Evolutionary conservation across 2,113 vertebrate species (phyloP).

Genomic region (Anarhynchus alexandrinus): DNA sequence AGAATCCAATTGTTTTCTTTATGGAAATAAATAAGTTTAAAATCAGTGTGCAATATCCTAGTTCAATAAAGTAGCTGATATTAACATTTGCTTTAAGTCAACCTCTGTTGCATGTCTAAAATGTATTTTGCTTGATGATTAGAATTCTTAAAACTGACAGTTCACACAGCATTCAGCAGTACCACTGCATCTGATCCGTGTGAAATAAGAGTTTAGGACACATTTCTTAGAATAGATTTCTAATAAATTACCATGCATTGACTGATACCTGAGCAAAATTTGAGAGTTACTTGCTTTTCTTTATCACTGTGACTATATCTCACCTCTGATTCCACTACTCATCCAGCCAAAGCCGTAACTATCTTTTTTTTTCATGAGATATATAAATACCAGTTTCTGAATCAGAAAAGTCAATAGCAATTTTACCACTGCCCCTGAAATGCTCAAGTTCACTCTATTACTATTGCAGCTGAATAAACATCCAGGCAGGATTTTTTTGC

Average conservation of each 20-base stretch:
- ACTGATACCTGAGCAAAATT: background rate
- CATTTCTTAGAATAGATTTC: background rate
- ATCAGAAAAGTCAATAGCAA: background rate
- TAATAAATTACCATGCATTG: background rate
- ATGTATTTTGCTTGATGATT: background rate
- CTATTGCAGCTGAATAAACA: background rate
- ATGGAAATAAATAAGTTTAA: conserved; percentile 1
- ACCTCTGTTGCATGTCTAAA: background rate
- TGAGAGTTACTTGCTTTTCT: background rate
- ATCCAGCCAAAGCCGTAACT: background rate
- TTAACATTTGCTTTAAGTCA: background rate
- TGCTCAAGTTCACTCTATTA: background rate
- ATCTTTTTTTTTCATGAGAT: background rate
- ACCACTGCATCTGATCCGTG: background rate
- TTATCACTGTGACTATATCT: background rate
- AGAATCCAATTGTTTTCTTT: background rate
- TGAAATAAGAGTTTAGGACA: background rate
- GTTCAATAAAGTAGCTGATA: background rate
- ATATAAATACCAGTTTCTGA: background rate
- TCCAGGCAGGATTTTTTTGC: background rate
- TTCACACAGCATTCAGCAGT: background rate
- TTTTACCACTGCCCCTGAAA: background rate
- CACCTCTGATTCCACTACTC: background rate
- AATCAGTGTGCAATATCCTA: background rate
- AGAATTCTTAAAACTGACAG: background rate